These are phyloP conservation scores for Andricus grossulariae DNA, from an alignment of 1,140 invertebrate species.

Conservation along the genomic window DNA sequence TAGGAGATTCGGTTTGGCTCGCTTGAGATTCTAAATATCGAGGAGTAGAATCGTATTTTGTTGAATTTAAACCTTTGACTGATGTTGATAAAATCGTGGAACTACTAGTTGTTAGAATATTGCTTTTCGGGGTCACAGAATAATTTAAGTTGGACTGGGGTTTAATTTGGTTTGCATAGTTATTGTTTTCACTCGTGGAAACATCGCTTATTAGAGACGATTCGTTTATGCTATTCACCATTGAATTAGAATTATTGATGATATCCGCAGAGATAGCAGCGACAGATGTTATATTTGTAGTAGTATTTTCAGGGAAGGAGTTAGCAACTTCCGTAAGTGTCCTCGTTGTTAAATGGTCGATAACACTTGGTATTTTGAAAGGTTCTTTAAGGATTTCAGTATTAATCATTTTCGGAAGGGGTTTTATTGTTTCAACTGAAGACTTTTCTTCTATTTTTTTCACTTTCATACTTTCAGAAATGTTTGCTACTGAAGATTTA, in stretches of 20 bases:
- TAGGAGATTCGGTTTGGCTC: conserved; percentile 43
- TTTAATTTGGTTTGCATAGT: conserved; percentile 39
- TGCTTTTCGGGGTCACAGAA: conserved; percentile 39
- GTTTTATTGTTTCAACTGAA: conserved; percentile 50
- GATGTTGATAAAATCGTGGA: not conserved
- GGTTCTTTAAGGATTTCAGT: conserved; percentile 68
- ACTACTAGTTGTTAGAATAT: conserved; percentile 1
- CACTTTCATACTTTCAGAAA: conserved; percentile 32
- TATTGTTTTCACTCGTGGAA: conserved; percentile 37
- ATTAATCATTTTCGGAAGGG: conserved; percentile 66
- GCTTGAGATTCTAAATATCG: conserved; percentile 34
- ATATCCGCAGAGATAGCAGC: conserved; percentile 1
- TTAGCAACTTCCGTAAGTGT: conserved; percentile 41
- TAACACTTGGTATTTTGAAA: conserved; percentile 62
- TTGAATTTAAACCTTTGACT: conserved; percentile 36
- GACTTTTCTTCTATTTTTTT: conserved; percentile 29
- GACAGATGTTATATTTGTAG: conserved; percentile 1
- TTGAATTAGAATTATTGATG: conserved; percentile 33
- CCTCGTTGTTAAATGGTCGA: conserved; percentile 41
- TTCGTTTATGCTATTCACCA: conserved; percentile 36
- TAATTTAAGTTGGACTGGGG: conserved; percentile 27
- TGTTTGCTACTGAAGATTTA: conserved; percentile 52
- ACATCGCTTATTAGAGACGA: conserved; percentile 39
- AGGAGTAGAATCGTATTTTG: conserved; percentile 36
- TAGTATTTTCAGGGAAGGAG: conserved; percentile 39